phyloP scores from a whole-genome alignment of 2,888 invertebrate species.

The Diloba caeruleocephala region DNA sequence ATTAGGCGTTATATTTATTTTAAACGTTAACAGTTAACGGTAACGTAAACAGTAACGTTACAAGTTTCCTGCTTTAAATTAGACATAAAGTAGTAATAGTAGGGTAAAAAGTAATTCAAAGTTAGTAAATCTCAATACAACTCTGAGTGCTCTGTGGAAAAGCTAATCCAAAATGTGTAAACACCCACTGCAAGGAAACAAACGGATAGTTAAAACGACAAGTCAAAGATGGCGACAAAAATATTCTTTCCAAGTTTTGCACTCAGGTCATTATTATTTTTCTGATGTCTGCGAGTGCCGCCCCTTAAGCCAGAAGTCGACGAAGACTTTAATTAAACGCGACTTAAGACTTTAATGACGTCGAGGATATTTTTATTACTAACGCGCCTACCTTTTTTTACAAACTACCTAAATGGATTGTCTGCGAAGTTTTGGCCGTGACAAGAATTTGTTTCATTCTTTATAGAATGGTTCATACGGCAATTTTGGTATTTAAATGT shows the following conservation, averaged over 20 bases:
- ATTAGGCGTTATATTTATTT: too few relatives aligned
- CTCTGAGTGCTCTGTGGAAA: too few relatives aligned
- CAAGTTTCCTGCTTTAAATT: too few relatives aligned
- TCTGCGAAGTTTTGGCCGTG: constrained; percentile 76
- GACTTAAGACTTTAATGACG: constrained; percentile 81
- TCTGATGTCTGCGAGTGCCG: constrained; percentile 54
- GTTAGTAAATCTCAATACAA: constrained; percentile 13
- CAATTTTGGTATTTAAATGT: too few relatives aligned
- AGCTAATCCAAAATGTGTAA: constrained; percentile 26
- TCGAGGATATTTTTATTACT: constrained; percentile 69
- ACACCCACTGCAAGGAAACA: constrained; percentile 19
- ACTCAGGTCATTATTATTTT: constrained; percentile 59
- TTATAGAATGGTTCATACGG: too few relatives aligned
- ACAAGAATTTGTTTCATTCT: constrained; percentile 50
- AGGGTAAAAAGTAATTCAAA: constrained; percentile 17
- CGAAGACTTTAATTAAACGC: constrained; percentile 76
- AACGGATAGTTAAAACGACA: not conserved
- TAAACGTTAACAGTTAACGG: too few relatives aligned
- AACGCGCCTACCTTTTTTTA: constrained; percentile 66
- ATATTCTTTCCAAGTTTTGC: constrained; percentile 50
- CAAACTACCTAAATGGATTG: constrained; percentile 72
- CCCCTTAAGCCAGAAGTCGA: constrained; percentile 40
- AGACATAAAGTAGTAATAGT: too few relatives aligned
- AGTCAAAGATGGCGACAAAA: constrained; percentile 26
- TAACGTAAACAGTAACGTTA: too few relatives aligned